Percentiles rank a stretch among this genome's conserved stretches.
Evolutionary conservation across 1,140 invertebrate genomes (phyloP).

Genomic region (Orchestia grillus): DNA sequence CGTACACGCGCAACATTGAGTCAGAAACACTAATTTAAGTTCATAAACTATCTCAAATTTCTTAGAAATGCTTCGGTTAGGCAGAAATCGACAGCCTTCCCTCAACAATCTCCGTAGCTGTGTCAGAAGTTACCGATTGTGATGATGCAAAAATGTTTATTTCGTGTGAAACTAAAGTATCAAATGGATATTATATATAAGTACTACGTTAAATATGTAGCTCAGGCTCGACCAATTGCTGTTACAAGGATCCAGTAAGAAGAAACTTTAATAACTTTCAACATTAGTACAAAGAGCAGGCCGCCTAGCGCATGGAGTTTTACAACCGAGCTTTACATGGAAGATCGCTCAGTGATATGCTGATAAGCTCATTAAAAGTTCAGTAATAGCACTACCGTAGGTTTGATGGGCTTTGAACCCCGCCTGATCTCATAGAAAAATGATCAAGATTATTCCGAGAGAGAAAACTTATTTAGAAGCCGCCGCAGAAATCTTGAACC

Average conservation of each 20-base stretch:
- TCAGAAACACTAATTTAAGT: no score
- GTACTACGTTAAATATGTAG: neutral
- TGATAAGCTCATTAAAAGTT: conserved; percentile 2
- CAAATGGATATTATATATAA: neutral
- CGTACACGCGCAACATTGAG: no score
- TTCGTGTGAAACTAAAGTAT: neutral
- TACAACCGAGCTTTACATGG: neutral
- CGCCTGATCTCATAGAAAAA: neutral
- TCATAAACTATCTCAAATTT: no score
- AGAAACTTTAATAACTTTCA: neutral
- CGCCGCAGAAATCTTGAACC: neutral
- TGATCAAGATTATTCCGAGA: neutral
- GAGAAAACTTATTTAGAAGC: neutral
- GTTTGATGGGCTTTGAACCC: neutral
- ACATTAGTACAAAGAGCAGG: neutral
- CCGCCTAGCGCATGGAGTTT: neutral
- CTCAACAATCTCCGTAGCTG: no score
- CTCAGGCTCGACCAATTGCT: neutral
- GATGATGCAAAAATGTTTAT: no score
- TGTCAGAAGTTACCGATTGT: no score
- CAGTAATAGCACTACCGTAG: neutral
- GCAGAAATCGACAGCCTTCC: no score
- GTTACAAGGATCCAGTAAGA: neutral
- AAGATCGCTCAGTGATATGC: neutral
- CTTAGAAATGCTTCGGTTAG: no score